These are phyloP conservation scores for Heliconius eleuchia DNA, from an alignment of 1,140 invertebrate genomes.

Conservation along the genomic window DNA sequence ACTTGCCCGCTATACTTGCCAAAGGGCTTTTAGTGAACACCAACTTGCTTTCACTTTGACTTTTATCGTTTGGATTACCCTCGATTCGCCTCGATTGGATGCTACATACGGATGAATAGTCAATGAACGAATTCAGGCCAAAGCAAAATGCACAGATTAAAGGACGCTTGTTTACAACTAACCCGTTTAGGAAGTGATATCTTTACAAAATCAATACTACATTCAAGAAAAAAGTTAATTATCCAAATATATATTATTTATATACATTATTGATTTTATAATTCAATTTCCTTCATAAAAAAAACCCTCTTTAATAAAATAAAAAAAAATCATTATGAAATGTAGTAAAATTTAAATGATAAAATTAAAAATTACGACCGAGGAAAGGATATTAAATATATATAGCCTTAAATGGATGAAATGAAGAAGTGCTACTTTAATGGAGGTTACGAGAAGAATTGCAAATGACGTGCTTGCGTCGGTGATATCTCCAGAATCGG, in stretches of 20 bases:
- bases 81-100: conserved; percentile 60
- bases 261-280: too few relatives aligned
- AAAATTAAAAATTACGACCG: conserved; percentile 53
- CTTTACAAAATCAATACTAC: not conserved
- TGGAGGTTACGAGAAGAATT: conserved; percentile 48
- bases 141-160: conserved; percentile 58
- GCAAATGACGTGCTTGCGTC: conserved; percentile 68
- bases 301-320: not conserved
- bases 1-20: conserved; percentile 49
- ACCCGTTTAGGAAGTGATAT: conserved; percentile 48
- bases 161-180: conserved; percentile 54
- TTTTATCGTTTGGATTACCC: conserved; percentile 65
- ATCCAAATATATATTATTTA: too few relatives aligned
- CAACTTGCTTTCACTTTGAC: conserved; percentile 71
- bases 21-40: conserved; percentile 71
- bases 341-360: conserved; percentile 37
- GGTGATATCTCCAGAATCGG: conserved; percentile 58
- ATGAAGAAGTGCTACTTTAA: conserved; percentile 49
- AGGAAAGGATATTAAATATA: conserved; percentile 48
- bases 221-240: not conserved
- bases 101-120: conserved; percentile 63
- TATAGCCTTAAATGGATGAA: conserved; percentile 37
- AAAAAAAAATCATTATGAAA: conserved; percentile 46
- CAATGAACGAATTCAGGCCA: conserved; percentile 69
- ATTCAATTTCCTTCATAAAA: not conserved